Evolutionary conservation across 1,140 invertebrate genomes (phyloP), one percentile per base, ranked within the genome.

Genomic region (Plodia interpunctella): DNA sequence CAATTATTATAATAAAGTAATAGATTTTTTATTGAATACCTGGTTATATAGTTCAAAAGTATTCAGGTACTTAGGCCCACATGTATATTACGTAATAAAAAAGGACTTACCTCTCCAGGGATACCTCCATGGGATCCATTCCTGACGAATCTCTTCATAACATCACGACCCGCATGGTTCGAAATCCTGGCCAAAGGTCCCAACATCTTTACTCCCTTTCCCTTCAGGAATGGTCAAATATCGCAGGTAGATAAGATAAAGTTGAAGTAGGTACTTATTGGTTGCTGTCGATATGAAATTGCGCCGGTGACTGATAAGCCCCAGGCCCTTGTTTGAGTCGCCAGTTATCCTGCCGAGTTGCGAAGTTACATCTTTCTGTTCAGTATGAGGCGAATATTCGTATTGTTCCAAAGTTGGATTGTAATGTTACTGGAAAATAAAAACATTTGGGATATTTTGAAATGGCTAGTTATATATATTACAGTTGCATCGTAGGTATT

Each of bases 21-120:
- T n/a, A n/a, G n/a, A n/a, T n/a, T 25, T 25, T 25, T 32, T 32
- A 32, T 9, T 32, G 30, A 4, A 1, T 32, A 6, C 1, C 4
- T 8, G 4, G 11, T 32, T 25, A 25, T 25, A 3, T 25, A 25
- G 30, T 9, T 32, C 10, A 4, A 9, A 32, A 32, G 30, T 4
- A 11, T 32, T 3, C 21, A 25, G 21, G 21, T 25, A 25, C 6
- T 25, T 25, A 6, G 30, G 1, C 30, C 11, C 30, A 32, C 30
- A 32, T 11, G 30, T 32, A 32, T 32, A 59, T 78, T 76, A 80
- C 68, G 72, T 80, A 77, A 78, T 55, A 63, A 62, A 62, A 44
- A 59, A 50, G 21, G 60, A 76, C 87, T 85, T 89, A 94, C 94
- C 83, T 90, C 91, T 63, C 93, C 93, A 59, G 92, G 92, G 70